Base-by-base conservation (phyloP, 2,113 vertebrate genomes). In the Oplegnathus fasciatus region DNA sequence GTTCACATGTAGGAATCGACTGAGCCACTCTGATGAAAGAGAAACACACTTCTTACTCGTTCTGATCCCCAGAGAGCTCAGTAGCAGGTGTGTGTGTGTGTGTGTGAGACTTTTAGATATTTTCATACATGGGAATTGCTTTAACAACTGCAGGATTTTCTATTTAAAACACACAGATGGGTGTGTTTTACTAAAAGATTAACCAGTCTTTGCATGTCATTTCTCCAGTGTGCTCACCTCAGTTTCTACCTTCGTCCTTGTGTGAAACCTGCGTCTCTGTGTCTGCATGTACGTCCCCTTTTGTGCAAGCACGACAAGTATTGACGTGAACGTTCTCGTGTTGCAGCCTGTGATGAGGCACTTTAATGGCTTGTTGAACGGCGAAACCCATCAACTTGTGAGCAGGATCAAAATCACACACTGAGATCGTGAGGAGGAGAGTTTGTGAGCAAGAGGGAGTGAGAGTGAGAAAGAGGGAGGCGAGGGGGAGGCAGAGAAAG, bases 381-480 rank as follows among this genome's bases (percentile, higher is more conserved):
- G 61, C 57, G 58, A 81, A 84, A 81, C 64, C 75, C 67, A 75
- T 90, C 75, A 52, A 68, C 62, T 80, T 15, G 50, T 3, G 85
- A 73, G 67, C 14, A 15, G 28, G 50, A 76, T 42, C 46, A 83
- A 75, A 83, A 64, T 62, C 4, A 54, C 50, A 85, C 48, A 44
- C 70, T 80, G 74, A 86, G 76, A 89, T 77, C 20, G 48, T 71
- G 75, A 78, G 75, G 69, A 76, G 69, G 67, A 86, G 83, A 88
- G 87, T 90, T 88, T 82, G 42, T 34, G 86, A 80, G 81, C 17
- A 72, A 69, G 80, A 82, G 74, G 42, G 82, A 88, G 72, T 44
- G 80, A 77, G 72, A 65, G 37, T 67, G 78, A 54, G 65, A 54
- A n/a, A 46, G 22, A 30, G 44, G 61, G 42, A 70, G 78, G 72